Percentiles rank a stretch among this genome's conserved stretches.
Evolutionary conservation across 2,113 vertebrate genomes (phyloP).

Genomic region (Lycocorax pyrrhopterus): DNA sequence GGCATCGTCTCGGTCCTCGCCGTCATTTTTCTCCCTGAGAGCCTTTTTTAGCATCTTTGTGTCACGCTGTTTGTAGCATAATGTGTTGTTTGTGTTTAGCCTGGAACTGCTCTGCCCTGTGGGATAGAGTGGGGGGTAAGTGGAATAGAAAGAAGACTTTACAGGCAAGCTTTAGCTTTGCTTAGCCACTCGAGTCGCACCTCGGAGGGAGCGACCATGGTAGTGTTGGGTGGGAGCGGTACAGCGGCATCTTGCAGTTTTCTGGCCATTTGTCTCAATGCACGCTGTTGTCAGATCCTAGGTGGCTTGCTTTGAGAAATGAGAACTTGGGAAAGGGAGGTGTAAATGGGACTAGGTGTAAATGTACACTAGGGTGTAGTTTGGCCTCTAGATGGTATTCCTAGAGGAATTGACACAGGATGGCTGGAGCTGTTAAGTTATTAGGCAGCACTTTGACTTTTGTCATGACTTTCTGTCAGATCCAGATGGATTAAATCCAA

Average conservation of each 20-base stretch:
- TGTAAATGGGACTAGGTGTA: too few relatives aligned
- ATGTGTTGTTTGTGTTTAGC: neutral
- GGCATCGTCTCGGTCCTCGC: neutral
- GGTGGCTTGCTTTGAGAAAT: neutral
- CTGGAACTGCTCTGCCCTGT: neutral
- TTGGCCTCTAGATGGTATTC: neutral
- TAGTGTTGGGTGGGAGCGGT: too few relatives aligned
- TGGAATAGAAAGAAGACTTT: too few relatives aligned
- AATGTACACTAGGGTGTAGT: too few relatives aligned
- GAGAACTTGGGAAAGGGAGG: too few relatives aligned
- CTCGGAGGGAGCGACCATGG: too few relatives aligned
- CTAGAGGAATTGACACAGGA: too few relatives aligned
- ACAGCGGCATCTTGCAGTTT: fast-evolving
- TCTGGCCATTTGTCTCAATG: neutral
- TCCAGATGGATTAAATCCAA: too few relatives aligned
- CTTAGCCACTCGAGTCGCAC: neutral
- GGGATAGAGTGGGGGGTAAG: too few relatives aligned
- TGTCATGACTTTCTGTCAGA: too few relatives aligned
- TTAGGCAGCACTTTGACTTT: too few relatives aligned
- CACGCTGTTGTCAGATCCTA: neutral
- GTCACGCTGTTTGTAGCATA: neutral
- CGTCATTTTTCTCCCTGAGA: neutral
- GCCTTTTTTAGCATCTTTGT: neutral
- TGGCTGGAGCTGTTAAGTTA: too few relatives aligned
- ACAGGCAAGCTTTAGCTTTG: neutral